Evolutionary conservation across 2,797 vertebrate species (phyloP).

Genomic region (Helarctos malayanus): DNA sequence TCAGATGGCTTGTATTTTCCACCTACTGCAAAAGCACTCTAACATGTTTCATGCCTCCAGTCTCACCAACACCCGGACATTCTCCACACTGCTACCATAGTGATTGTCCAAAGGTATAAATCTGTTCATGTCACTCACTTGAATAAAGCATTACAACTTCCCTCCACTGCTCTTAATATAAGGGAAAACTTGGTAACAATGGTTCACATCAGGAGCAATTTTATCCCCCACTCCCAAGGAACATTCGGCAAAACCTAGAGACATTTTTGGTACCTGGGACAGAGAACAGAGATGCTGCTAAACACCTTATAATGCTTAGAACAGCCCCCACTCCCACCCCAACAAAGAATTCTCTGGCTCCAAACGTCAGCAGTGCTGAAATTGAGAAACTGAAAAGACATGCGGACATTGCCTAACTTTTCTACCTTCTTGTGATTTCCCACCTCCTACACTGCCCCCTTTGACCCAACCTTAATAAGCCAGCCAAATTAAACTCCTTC

Average conservation of each 20-base stretch:
- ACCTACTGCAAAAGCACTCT: not conserved
- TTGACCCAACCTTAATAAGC: not conserved
- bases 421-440: not conserved
- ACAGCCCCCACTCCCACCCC: not conserved
- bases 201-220: not conserved
- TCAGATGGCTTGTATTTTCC: not conserved
- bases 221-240: not conserved
- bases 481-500: not conserved
- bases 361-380: not conserved
- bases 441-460: not conserved
- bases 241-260: not conserved
- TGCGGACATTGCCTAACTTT: not conserved
- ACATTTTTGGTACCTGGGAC: not conserved
- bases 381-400: not conserved
- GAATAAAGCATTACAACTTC: not conserved
- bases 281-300: not conserved
- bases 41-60: not conserved
- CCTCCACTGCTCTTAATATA: not conserved
- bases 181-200: not conserved
- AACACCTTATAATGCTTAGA: not conserved
- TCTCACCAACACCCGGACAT: not conserved
- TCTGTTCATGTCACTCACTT: not conserved
- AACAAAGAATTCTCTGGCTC: not conserved
- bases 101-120: not conserved
- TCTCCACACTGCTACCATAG: not conserved